Base-by-base conservation (phyloP, 2,888 invertebrate species). In the Eristalis pertinax region DNA sequence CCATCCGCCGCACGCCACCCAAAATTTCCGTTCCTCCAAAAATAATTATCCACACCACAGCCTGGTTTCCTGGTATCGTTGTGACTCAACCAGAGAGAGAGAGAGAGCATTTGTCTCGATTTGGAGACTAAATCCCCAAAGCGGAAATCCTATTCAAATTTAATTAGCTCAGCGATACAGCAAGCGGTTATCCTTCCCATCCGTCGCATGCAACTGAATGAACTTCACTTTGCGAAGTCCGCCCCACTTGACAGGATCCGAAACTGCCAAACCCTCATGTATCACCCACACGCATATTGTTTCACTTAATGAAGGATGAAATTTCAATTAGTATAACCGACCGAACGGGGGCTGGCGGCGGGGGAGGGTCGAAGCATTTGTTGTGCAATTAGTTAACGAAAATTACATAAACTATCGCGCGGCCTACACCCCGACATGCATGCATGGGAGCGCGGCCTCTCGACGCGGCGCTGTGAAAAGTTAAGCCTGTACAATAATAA, bases 81-180 rank as follows among this genome's bases (percentile, higher is more conserved):
- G 22, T 38, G 29, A 63, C 26, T 64, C 15, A 13, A 64, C 50
- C 43, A 62, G 35, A 5, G 1, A 8, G 10, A 32, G 8, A 32
- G 8, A 43, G 24, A 11, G 5, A 7, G 19, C 2, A 50, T 50
- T 19, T 19, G 50, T 50, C 50, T 50, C 19, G 19, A 50, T 19
- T 50, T 19, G 50, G 26, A 60, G 60, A 24, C 24, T 24, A 19
- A 60, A 19, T 24, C 11, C 26, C 26, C 60, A 29, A 24, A 60
- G 72, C 82, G 86, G 86, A 86, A 82, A 74, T 86, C 82, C 86
- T 78, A 75, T 86, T 82, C 86, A 86, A 86, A 86, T 78, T 82
- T 75, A 86, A 86, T 86, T 82, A 86, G 86, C 77, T 60, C 67
- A 72, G 50, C 58, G 65, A 75, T 78, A 81, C 74, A 60, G 26